Evolutionary conservation across 2,888 invertebrate species (phyloP).

Genomic region (Drosophila paramelanica): DNA sequence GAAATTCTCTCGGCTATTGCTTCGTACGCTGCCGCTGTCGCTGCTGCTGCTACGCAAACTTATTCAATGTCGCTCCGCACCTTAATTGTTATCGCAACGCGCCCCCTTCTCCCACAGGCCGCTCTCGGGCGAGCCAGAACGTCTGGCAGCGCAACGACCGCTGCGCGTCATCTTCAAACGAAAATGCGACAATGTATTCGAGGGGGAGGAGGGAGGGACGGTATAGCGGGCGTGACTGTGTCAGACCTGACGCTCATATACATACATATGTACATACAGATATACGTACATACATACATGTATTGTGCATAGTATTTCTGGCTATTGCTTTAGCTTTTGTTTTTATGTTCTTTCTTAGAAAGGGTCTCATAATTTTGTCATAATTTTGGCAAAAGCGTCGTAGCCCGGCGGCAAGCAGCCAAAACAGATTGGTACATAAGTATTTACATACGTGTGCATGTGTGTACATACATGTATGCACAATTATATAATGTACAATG

Average conservation of each 20-base stretch:
- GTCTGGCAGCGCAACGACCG: slow-evolving; percentile 71
- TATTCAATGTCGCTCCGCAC: slow-evolving; percentile 70
- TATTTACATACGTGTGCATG: slow-evolving; percentile 8
- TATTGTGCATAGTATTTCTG: slow-evolving; percentile 12
- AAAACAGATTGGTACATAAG: slow-evolving; percentile 44
- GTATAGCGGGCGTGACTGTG: slow-evolving; percentile 34
- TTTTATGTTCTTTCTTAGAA: slow-evolving; percentile 58
- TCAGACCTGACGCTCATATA: slow-evolving; percentile 34
- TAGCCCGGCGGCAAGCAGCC: slow-evolving; percentile 51
- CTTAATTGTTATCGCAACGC: slow-evolving; percentile 39
- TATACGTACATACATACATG: background rate
- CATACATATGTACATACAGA: slow-evolving; percentile 12
- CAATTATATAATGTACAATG: background rate
- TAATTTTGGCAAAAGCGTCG: slow-evolving; percentile 67
- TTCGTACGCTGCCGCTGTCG: slow-evolving; percentile 26
- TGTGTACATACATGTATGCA: slow-evolving; percentile 3
- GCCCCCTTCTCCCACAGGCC: slow-evolving; percentile 20
- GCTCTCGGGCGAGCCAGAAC: slow-evolving; percentile 64
- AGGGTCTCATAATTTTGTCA: slow-evolving; percentile 73
- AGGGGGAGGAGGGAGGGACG: background rate
- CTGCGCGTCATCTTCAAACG: slow-evolving; percentile 71
- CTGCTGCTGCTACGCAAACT: slow-evolving; percentile 50
- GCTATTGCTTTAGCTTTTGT: slow-evolving; percentile 44
- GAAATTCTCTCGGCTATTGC: slow-evolving; percentile 36
- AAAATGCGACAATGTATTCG: slow-evolving; percentile 55